phyloP scores from a whole-genome alignment of 1,140 invertebrate species.

The Aphidius gifuensis region DNA sequence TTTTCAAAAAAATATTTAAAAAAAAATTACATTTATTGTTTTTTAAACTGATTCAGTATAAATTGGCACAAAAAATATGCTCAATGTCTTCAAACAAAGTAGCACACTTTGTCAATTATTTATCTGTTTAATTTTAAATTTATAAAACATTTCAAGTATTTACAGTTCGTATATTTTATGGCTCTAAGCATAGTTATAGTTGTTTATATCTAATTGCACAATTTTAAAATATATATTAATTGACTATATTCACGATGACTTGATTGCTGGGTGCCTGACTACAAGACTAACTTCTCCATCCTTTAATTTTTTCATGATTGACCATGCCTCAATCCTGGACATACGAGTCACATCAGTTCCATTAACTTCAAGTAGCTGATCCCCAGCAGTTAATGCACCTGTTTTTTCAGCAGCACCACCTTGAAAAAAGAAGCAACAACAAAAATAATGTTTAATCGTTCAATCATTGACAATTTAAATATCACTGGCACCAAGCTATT shows the following conservation, averaged over 20 bases:
- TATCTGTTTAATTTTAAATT: too few species aligned
- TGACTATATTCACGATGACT: slow-evolving; percentile 46
- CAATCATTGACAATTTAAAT: not conserved
- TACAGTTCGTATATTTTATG: too few species aligned
- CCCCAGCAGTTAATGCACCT: slow-evolving; percentile 77
- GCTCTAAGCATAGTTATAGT: too few species aligned
- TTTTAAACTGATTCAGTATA: too few species aligned
- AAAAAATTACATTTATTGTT: too few species aligned
- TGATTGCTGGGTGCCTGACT: slow-evolving; percentile 55
- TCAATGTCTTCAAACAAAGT: too few species aligned
- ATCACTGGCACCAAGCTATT: not conserved
- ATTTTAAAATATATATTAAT: slow-evolving; percentile 15
- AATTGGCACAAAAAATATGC: too few species aligned
- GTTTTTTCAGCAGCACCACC: slow-evolving; percentile 89
- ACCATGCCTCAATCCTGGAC: slow-evolving; percentile 90
- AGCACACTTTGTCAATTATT: too few species aligned
- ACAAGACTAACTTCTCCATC: slow-evolving; percentile 70
- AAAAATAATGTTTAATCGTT: too few species aligned
- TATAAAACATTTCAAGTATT: too few species aligned
- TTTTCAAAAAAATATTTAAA: too few species aligned
- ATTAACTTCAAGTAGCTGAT: slow-evolving; percentile 83
- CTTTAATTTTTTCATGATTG: slow-evolving; percentile 82
- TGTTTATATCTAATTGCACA: too few species aligned
- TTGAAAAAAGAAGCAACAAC: slow-evolving; percentile 47
- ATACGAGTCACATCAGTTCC: slow-evolving; percentile 75